phyloP scores from a whole-genome alignment of 2,113 vertebrate species.

The Myotis davidii region DNA sequence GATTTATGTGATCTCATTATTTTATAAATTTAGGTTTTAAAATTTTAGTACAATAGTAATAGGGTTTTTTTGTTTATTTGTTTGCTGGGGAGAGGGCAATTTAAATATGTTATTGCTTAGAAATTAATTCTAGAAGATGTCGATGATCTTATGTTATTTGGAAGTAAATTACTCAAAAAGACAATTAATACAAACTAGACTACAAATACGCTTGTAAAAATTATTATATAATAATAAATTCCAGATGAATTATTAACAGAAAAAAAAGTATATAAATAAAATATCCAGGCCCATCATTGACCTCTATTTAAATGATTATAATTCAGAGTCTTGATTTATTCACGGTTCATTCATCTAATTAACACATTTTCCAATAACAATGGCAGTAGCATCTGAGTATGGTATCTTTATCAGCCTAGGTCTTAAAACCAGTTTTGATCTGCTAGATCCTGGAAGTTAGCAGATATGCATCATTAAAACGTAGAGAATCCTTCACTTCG shows the following conservation, averaged over 20 bases:
- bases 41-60: not conserved
- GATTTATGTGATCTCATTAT: not conserved
- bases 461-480: not conserved
- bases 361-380: not conserved
- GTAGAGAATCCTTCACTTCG: not conserved
- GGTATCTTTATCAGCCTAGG: not conserved
- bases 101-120: not conserved
- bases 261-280: not conserved
- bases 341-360: not conserved
- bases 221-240: not conserved
- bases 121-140: conserved; percentile 6
- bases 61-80: not conserved
- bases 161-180: not conserved
- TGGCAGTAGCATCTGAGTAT: not conserved
- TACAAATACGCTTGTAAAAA: not conserved
- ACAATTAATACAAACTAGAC: conserved; percentile 10
- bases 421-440: not conserved
- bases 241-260: not conserved
- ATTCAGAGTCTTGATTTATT: not conserved
- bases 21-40: not conserved
- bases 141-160: not conserved
- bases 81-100: not conserved
- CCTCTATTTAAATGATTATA: not conserved
- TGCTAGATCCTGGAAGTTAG: not conserved
- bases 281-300: not conserved